Evolutionary conservation across 2,888 invertebrate species (phyloP).

Genomic region (Spialia ferax): DNA sequence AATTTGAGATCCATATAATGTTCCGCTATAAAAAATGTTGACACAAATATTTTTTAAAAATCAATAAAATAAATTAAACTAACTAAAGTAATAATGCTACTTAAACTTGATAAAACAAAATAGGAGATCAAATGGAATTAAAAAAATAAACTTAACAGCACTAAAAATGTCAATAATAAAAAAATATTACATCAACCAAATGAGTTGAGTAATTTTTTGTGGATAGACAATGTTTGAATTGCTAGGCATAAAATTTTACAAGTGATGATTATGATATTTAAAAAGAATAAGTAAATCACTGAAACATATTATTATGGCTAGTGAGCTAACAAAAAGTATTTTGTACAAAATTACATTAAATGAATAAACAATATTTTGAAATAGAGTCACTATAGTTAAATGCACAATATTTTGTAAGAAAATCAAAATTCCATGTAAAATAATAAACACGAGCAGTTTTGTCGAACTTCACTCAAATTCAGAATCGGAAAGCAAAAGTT

Average conservation of each 20-base stretch:
- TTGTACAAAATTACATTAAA: slow-evolving; percentile 7
- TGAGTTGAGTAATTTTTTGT: slow-evolving; percentile 26
- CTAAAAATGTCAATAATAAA: slow-evolving; percentile 54
- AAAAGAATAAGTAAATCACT: not conserved
- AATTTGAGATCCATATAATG: slow-evolving; percentile 78
- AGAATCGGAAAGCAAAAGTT: slow-evolving; percentile 67
- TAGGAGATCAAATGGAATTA: slow-evolving; percentile 83
- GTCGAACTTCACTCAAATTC: slow-evolving; percentile 85
- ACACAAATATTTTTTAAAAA: slow-evolving; percentile 47
- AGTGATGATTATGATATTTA: not conserved
- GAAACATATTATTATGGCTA: slow-evolving; percentile 12
- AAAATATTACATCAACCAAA: slow-evolving; percentile 35
- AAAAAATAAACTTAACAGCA: slow-evolving; percentile 77
- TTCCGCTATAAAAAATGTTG: slow-evolving; percentile 57
- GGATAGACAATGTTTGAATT: not conserved
- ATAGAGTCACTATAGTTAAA: slow-evolving; percentile 32
- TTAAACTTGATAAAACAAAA: slow-evolving; percentile 77
- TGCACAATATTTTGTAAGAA: slow-evolving; percentile 42
- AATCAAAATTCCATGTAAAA: slow-evolving; percentile 46
- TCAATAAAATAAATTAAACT: slow-evolving; percentile 74
- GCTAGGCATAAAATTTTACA: not conserved
- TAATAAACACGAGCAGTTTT: slow-evolving; percentile 64
- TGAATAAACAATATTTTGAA: not conserved
- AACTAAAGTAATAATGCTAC: slow-evolving; percentile 61
- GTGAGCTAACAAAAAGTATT: slow-evolving; percentile 15